These are phyloP conservation scores for Zaprionus vittiger DNA, from an alignment of 1,140 invertebrate species.

Conservation along the genomic window DNA sequence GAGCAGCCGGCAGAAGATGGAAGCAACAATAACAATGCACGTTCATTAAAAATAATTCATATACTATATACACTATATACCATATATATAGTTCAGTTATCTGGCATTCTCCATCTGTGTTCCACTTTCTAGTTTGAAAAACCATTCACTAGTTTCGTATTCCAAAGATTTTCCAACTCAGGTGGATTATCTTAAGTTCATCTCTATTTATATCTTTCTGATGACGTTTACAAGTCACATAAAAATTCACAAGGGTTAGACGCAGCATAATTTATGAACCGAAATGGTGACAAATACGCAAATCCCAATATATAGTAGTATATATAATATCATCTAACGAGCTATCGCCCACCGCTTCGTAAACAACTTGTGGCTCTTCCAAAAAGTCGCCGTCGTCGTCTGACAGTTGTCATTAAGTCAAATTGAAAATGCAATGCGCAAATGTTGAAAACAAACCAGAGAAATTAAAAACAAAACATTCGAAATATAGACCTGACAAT, in stretches of 20 bases:
- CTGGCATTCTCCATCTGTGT: slow-evolving; percentile 31
- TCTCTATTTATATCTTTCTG: background rate
- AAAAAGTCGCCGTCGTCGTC: slow-evolving; percentile 29
- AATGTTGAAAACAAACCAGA: slow-evolving; percentile 37
- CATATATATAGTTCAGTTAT: slow-evolving; percentile 11
- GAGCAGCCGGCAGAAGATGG: slow-evolving; percentile 63
- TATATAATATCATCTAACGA: slow-evolving; percentile 21
- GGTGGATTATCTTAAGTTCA: background rate
- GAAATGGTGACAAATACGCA: slow-evolving; percentile 21
- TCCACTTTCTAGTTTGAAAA: slow-evolving; percentile 29
- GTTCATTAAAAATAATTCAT: slow-evolving; percentile 45
- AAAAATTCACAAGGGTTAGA: slow-evolving; percentile 10
- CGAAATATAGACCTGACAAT: slow-evolving; percentile 20
- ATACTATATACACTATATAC: slow-evolving; percentile 16
- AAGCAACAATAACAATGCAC: slow-evolving; percentile 52
- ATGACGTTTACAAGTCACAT: slow-evolving; percentile 24
- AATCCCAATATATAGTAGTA: slow-evolving; percentile 2
- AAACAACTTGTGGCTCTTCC: slow-evolving; percentile 61
- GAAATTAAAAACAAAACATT: slow-evolving; percentile 28
- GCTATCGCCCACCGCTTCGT: slow-evolving; percentile 32
- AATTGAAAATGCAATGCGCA: slow-evolving; percentile 70
- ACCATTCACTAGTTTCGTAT: slow-evolving; percentile 12
- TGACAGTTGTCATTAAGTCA: slow-evolving; percentile 77
- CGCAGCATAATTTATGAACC: slow-evolving; percentile 17
- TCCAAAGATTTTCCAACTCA: background rate